Evolutionary conservation across 2,797 vertebrate species (phyloP), one percentile per base, ranked within the genome.

Genomic region (Galago senegalensis): DNA sequence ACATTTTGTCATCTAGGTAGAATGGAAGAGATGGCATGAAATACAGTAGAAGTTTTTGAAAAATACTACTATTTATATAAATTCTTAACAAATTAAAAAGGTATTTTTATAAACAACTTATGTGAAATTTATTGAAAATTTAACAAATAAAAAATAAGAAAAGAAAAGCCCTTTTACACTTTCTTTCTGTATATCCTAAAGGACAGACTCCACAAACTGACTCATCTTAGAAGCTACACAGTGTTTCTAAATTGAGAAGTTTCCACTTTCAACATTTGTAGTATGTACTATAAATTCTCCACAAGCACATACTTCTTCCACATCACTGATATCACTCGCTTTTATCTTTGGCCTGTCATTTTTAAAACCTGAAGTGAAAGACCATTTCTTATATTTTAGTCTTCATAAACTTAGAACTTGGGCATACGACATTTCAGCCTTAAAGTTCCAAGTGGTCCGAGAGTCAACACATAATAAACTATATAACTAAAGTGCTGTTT

Each of bases 281-380:
- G 43, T n/a, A 8, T 18, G 77, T 27, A 67, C 53, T 53, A 70
- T 97, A 95, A 95, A 97, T 96, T 96, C 87, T 87, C 84, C 67
- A 1, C 23, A 46, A 56, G 86, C n/a, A 86, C 85, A 77, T 53
- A 56, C 75, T 79, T 94, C 93, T 92, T 96, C 43, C 89, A 29
- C 40, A 43, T 79, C 85, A 46, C 53, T 77, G 60, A 40, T 27
- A 92, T 63, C 31, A 56, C 85, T 76, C 0, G 18, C 93, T 95
- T 97, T 96, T 97, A 96, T 97, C 91, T 95, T 95, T 81, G 63
- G 40, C 53, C 49, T 90, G 87, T 92, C 91, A 90, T 94, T 96
- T 97, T 97, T 92, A 96, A 97, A 94, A 83, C 70, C n/a, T 72
- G 60, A 95, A 91, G 49, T 72, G 49, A 95, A 96, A 95, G 73